Conservation (phyloP, 1,140 invertebrate genomes). For the Thaumetopoea pityocampa region DNA sequence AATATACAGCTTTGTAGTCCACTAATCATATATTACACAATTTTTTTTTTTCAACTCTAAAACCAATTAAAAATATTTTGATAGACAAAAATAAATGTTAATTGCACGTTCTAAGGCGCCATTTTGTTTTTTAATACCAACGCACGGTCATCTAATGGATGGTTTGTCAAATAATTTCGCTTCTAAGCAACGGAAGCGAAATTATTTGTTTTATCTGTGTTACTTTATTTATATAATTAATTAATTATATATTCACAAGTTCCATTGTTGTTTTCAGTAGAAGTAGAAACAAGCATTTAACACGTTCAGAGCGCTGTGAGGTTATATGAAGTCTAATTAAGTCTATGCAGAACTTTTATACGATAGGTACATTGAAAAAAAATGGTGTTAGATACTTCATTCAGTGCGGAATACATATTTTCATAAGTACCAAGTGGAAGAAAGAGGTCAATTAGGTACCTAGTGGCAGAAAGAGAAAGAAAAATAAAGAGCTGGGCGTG, state of each 20-base stretch:
- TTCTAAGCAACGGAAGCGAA: constrained; percentile 36
- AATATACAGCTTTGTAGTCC: constrained; percentile 67
- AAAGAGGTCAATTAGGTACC: too few relatives aligned
- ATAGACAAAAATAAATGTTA: constrained; percentile 68
- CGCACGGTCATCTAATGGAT: constrained; percentile 37
- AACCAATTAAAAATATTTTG: constrained; percentile 73
- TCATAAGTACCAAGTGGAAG: too few relatives aligned
- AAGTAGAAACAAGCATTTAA: constrained; percentile 26
- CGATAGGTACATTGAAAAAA: too few relatives aligned
- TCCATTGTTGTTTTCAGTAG: constrained; percentile 24
- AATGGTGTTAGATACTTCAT: too few relatives aligned
- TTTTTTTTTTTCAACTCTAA: constrained; percentile 62
- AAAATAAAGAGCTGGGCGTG: too few relatives aligned
- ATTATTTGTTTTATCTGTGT: constrained; percentile 30
- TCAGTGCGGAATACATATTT: too few relatives aligned
- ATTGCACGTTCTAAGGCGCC: constrained; percentile 39
- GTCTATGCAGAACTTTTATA: too few relatives aligned
- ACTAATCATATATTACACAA: constrained; percentile 64
- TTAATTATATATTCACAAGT: constrained; percentile 25
- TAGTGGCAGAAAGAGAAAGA: too few relatives aligned
- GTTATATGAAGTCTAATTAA: too few relatives aligned
- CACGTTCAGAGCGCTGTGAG: too few relatives aligned
- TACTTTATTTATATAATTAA: constrained; percentile 28
- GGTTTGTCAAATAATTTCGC: constrained; percentile 57
- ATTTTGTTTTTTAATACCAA: constrained; percentile 31